Base-by-base conservation (phyloP, 2,888 invertebrate species). In the Morpho helenor region DNA sequence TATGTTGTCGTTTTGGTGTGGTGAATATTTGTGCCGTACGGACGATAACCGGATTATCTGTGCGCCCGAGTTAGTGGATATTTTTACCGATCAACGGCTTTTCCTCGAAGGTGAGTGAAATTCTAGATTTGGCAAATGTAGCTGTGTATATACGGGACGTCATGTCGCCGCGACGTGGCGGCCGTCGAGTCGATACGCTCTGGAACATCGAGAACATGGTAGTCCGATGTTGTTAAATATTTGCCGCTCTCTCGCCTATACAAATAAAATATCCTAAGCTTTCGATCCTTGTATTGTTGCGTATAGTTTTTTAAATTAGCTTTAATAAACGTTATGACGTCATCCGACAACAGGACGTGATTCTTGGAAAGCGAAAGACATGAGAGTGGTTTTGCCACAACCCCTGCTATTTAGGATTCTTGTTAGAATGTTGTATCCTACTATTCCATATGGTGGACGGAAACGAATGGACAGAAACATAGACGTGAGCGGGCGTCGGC, bases 1-100 rank as follows among this genome's bases (percentile, higher is more conserved):
- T 87, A 87, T 89, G 89, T 89, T 88, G 86, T 89, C 88, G 84
- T 88, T 86, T 87, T 89, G 84, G 89, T 89, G 89, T 87, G 82
- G 89, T 90, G 89, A 85, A 87, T 87, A 87, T 86, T 84, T 86
- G 89, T 90, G 90, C 79, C 85, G 82, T 87, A 86, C 85, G 84
- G 82, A 82, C 88, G 82, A 88, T 87, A 84, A 85, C 88, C 87
- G 88, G 89, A 84, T 87, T 84, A 87, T 87, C 87, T 87, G 88
- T 87, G 89, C 80, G 77, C 82, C 82, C 79, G 78, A 85, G 76
- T 78, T 80, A 76, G 84, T 87, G 89, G 87, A 90, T 88, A 88
- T 87, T 82, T 84, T 78, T 82, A 83, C 82, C 80, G 75, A 82
- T 76, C 77, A 75, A 78, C 82, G 72, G 75, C 75, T 80, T 75